A percentile compares a stretch with the other conserved stretches of the same genome.
Conservation (phyloP, 1,140 invertebrate species). For the Drosophila burlai region DNA sequence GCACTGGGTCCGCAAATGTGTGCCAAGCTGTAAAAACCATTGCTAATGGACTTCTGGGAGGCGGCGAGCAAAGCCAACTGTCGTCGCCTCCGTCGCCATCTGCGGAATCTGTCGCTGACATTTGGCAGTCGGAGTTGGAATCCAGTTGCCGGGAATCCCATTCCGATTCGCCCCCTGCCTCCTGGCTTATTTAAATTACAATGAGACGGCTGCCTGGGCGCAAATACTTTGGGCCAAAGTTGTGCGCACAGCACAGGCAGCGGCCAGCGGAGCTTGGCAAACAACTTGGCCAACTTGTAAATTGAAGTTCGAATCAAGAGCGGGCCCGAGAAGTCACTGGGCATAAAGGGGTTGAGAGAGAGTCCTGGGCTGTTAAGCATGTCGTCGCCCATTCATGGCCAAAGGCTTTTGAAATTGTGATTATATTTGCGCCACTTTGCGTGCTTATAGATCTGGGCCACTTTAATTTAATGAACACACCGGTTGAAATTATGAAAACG, state of each 20-base stretch:
- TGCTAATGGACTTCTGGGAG: constrained; percentile 80
- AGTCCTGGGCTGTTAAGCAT: constrained; percentile 57
- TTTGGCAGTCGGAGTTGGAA: constrained; percentile 72
- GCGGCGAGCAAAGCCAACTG: constrained; percentile 58
- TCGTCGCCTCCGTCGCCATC: constrained; percentile 59
- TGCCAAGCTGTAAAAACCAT: constrained; percentile 81
- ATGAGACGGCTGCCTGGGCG: constrained; percentile 58
- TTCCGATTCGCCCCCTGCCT: constrained; percentile 1
- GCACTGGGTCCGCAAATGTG: constrained; percentile 58
- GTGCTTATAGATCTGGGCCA: constrained; percentile 76
- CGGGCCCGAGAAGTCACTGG: not conserved
- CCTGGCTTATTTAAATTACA: constrained; percentile 79
- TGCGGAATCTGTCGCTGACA: constrained; percentile 78
- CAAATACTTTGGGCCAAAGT: constrained; percentile 50
- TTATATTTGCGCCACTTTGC: constrained; percentile 69
- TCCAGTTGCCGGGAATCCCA: constrained; percentile 56
- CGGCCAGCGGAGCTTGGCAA: constrained; percentile 58
- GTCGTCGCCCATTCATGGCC: constrained; percentile 56
- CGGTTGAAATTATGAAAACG: constrained; percentile 60
- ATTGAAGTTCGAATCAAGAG: constrained; percentile 74
- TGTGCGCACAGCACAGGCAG: constrained; percentile 24
- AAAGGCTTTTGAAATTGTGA: constrained; percentile 61
- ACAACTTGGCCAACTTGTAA: constrained; percentile 81
- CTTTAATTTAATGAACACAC: constrained; percentile 71
- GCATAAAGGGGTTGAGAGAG: constrained; percentile 2